These are phyloP conservation scores for Pollenia griseotomentosa DNA, from an alignment of 2,888 invertebrate genomes.

Conservation along the genomic window DNA sequence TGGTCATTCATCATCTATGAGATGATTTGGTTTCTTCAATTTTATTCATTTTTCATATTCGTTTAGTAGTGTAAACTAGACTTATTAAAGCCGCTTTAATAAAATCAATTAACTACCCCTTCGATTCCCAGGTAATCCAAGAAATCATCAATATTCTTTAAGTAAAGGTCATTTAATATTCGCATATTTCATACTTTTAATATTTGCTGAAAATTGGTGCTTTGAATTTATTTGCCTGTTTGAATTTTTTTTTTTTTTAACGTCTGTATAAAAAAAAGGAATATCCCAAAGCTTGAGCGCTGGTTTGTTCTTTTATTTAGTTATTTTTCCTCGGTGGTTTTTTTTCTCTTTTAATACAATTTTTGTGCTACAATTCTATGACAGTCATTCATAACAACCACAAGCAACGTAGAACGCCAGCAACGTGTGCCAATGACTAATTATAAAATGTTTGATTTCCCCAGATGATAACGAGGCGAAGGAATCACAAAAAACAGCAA, in stretches of 20 bases:
- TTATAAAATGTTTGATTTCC: slow-evolving; percentile 83
- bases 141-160: too few relatives aligned
- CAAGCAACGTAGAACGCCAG: slow-evolving; percentile 13
- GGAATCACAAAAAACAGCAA: slow-evolving; percentile 35
- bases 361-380: slow-evolving; percentile 20
- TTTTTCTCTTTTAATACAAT: background rate
- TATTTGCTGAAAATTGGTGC: slow-evolving; percentile 6
- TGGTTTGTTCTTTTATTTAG: slow-evolving; percentile 38
- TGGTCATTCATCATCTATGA: too few relatives aligned
- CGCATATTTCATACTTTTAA: background rate
- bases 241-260: background rate
- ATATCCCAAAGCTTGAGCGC: slow-evolving; percentile 46
- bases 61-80: too few relatives aligned
- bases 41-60: too few relatives aligned
- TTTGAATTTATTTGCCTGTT: slow-evolving; percentile 42
- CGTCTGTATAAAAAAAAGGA: background rate
- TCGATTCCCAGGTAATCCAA: too few relatives aligned
- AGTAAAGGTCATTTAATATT: background rate
- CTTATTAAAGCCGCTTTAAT: too few relatives aligned
- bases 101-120: too few relatives aligned
- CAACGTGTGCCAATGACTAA: slow-evolving; percentile 80
- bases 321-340: background rate
- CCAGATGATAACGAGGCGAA: slow-evolving; percentile 74
- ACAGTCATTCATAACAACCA: slow-evolving; percentile 51
- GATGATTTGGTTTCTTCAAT: too few relatives aligned